These are phyloP conservation scores for Xyliphius kryptos DNA, from an alignment of 2,113 vertebrate genomes.

Conservation along the genomic window DNA sequence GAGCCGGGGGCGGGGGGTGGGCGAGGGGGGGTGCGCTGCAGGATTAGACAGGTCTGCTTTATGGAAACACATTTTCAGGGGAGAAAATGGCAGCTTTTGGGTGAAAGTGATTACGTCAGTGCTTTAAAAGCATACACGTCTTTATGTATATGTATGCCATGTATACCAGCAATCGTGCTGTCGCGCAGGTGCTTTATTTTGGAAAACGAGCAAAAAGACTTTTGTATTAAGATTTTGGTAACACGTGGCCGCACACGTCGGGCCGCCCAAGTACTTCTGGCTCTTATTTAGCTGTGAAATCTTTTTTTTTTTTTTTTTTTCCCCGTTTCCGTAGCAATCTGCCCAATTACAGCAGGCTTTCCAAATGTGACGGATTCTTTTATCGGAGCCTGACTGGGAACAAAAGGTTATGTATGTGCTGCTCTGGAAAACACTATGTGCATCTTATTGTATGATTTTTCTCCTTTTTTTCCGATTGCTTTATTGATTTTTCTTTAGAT, in stretches of 20 bases:
- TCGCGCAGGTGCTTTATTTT: slow-evolving; percentile 31
- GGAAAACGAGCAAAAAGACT: slow-evolving; percentile 20
- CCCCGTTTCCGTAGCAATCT: slow-evolving; percentile 1
- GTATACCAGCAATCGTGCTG: slow-evolving; percentile 28
- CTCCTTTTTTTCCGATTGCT: background rate
- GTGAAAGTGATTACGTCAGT: slow-evolving; percentile 16
- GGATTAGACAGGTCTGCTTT: slow-evolving; percentile 8
- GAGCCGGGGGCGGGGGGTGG: no score
- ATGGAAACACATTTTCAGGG: slow-evolving; percentile 19
- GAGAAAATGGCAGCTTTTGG: slow-evolving; percentile 39
- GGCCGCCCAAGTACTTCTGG: background rate
- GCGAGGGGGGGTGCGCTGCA: no score
- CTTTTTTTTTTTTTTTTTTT: slow-evolving; percentile 10
- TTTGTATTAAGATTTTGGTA: slow-evolving; percentile 33
- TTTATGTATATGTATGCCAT: slow-evolving; percentile 34
- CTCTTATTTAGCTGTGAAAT: slow-evolving; percentile 19
- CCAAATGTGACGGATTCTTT: background rate
- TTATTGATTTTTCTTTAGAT: background rate
- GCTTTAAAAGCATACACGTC: slow-evolving; percentile 17
- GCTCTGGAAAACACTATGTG: background rate
- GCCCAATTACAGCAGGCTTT: background rate
- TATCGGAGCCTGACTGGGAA: background rate
- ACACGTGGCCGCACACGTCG: background rate
- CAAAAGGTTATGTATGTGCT: background rate
- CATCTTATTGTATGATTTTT: background rate